Percentiles rank a stretch among this genome's conserved stretches.
phyloP scores from a whole-genome alignment of 1,140 invertebrate genomes.

The Lasioglossum baleicum region DNA sequence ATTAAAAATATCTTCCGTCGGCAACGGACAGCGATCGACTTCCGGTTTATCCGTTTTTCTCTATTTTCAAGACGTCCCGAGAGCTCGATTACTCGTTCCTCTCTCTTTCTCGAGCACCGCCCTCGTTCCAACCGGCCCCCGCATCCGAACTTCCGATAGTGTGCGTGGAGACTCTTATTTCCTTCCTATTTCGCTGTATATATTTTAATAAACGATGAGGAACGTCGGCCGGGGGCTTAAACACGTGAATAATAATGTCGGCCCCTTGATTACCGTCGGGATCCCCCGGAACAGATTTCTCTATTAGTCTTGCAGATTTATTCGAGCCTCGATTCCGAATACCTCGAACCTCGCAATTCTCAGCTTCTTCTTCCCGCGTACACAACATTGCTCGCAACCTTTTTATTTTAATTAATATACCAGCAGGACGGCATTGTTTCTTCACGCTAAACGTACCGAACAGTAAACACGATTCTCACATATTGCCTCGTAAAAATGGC shows the following conservation, averaged over 20 bases:
- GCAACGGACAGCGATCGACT: conserved; percentile 64
- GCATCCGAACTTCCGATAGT: neutral
- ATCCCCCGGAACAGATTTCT: no score
- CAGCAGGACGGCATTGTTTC: no score
- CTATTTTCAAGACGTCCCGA: conserved; percentile 36
- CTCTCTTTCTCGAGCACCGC: neutral
- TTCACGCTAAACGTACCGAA: no score
- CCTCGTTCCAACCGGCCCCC: neutral
- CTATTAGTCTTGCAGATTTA: no score
- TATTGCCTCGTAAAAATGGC: no score
- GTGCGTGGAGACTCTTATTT: neutral
- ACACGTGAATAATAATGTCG: neutral
- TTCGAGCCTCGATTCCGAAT: no score
- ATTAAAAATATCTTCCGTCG: conserved; percentile 73
- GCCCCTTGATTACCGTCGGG: no score
- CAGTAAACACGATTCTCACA: no score
- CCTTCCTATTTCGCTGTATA: neutral
- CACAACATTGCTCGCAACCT: no score
- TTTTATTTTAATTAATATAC: no score
- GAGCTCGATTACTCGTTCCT: conserved; percentile 36
- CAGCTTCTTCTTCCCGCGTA: no score
- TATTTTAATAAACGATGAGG: conserved; percentile 3
- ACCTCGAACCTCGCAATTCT: no score
- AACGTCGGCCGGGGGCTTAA: neutral
- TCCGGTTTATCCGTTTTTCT: conserved; percentile 60